These are phyloP conservation scores for Nestor notabilis DNA, from an alignment of 2,113 vertebrate genomes.

Conservation along the genomic window DNA sequence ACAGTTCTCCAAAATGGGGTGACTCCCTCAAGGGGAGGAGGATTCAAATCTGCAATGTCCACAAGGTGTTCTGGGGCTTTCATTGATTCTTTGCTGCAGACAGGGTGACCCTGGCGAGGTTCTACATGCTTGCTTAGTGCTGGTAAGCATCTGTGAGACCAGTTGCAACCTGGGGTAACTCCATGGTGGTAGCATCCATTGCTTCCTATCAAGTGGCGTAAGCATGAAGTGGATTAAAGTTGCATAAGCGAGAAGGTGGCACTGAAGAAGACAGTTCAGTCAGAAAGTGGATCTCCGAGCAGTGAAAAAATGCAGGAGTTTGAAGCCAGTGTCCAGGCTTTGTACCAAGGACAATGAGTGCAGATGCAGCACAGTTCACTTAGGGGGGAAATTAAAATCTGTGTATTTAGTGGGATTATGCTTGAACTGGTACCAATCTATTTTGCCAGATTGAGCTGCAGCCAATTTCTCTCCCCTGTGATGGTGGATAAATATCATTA, in stretches of 20 bases:
- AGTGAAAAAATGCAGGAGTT: neutral
- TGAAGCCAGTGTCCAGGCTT: neutral
- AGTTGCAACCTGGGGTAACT: no score
- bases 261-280: neutral
- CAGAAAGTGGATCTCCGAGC: neutral
- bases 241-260: neutral
- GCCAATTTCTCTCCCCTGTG: slow-evolving; percentile 49
- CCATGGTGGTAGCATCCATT: fast-evolving
- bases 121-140: neutral
- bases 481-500: slow-evolving; percentile 65
- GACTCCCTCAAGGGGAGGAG: neutral
- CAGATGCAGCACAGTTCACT: slow-evolving; percentile 10
- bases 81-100: neutral
- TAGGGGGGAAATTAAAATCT: slow-evolving; percentile 47
- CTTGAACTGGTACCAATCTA: slow-evolving; percentile 34
- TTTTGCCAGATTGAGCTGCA: slow-evolving; percentile 42
- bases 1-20: neutral
- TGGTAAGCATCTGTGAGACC: fast-evolving
- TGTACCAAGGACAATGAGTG: slow-evolving; percentile 18
- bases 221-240: neutral
- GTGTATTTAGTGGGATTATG: slow-evolving; percentile 56
- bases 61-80: neutral
- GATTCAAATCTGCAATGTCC: neutral
- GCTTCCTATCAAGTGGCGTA: neutral
- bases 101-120: fast-evolving